These are phyloP conservation scores for Sitophilus oryzae DNA, from an alignment of 1,140 invertebrate species.

Conservation along the genomic window DNA sequence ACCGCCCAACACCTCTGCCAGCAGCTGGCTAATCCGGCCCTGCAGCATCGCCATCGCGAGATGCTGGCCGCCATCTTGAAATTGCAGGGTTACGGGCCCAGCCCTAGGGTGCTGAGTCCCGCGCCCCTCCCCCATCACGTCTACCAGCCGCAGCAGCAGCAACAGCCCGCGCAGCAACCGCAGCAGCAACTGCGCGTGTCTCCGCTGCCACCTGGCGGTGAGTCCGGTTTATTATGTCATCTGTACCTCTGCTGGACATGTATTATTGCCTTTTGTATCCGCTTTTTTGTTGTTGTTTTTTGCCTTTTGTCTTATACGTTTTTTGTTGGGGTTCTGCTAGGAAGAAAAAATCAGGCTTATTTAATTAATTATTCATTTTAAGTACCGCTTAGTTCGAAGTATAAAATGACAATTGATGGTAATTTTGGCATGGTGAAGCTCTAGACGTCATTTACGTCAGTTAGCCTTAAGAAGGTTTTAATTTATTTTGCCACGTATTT, in stretches of 20 bases:
- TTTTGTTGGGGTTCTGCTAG: too few relatives aligned
- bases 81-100: constrained; percentile 44
- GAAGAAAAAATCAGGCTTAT: too few relatives aligned
- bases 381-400: too few relatives aligned
- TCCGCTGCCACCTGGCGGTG: constrained; percentile 51
- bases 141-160: constrained; percentile 38
- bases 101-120: constrained; percentile 50
- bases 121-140: constrained; percentile 40
- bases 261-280: not conserved
- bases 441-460: too few relatives aligned
- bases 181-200: constrained; percentile 52
- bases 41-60: constrained; percentile 65
- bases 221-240: constrained; percentile 24
- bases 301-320: not conserved
- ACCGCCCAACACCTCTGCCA: constrained; percentile 66
- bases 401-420: too few relatives aligned
- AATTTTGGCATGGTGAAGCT: too few relatives aligned
- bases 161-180: constrained; percentile 41
- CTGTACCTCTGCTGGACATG: not conserved
- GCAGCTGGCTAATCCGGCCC: constrained; percentile 63
- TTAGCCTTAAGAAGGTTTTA: too few relatives aligned
- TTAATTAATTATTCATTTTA: too few relatives aligned
- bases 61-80: constrained; percentile 64
- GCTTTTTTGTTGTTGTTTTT: constrained; percentile 2
- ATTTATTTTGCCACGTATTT: too few relatives aligned